Conservation (phyloP, 2,888 invertebrate genomes). For the Agrochola lota region DNA sequence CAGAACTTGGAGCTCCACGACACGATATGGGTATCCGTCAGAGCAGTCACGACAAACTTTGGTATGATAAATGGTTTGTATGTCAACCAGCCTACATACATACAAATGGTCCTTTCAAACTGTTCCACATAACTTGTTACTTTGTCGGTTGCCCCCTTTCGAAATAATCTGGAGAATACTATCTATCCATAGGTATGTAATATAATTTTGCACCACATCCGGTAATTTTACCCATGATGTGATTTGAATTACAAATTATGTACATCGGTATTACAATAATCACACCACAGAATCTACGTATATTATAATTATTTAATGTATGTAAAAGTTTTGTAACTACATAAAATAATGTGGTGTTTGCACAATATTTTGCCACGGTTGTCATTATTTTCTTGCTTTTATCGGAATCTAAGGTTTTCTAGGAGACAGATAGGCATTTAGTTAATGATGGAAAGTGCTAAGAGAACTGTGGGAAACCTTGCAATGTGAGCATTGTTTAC, state of each 20-base stretch:
- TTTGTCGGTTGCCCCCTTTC: constrained; percentile 8
- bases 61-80: constrained; percentile 49
- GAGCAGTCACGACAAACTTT: constrained; percentile 37
- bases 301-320: constrained; percentile 23
- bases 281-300: constrained; percentile 10
- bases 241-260: constrained; percentile 13
- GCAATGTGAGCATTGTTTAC: constrained; percentile 63
- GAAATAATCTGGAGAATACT: constrained; percentile 9
- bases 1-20: constrained; percentile 29
- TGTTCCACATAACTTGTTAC: constrained; percentile 27
- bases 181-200: constrained; percentile 12
- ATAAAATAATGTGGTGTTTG: background rate
- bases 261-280: constrained; percentile 7
- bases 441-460: constrained; percentile 68
- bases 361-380: constrained; percentile 18
- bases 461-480: constrained; percentile 71
- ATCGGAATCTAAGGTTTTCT: constrained; percentile 58
- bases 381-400: constrained; percentile 39
- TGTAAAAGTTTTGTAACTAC: constrained; percentile 6
- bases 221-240: constrained; percentile 32
- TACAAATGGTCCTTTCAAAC: constrained; percentile 46
- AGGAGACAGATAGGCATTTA: constrained; percentile 56
- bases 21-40: constrained; percentile 26
- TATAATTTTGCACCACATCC: constrained; percentile 42
- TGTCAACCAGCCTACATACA: constrained; percentile 40